Evolutionary conservation across 1,140 invertebrate species (phyloP).

Genomic region (Charaxes varanes): DNA sequence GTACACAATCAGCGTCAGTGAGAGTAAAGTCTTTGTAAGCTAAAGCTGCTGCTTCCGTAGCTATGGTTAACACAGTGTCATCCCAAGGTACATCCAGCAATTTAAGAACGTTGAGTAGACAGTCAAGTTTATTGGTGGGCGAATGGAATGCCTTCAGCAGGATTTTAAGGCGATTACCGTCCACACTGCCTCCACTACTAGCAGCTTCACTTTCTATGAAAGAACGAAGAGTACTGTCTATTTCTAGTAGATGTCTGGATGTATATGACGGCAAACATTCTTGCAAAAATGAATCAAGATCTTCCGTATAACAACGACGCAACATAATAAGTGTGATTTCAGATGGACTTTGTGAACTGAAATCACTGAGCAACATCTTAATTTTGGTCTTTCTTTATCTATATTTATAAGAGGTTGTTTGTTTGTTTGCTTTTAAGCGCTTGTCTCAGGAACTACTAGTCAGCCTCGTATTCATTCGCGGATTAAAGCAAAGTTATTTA

Average conservation of each 20-base stretch:
- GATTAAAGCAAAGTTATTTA: too few species aligned
- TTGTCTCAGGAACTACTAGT: too few species aligned
- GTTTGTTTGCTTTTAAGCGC: too few species aligned
- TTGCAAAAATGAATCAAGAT: conserved; percentile 50
- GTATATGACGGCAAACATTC: conserved; percentile 51
- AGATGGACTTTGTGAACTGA: conserved; percentile 47
- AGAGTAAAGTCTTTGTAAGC: conserved; percentile 49
- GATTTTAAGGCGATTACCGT: conserved; percentile 48
- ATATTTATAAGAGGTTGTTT: too few species aligned
- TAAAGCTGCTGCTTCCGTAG: conserved; percentile 39
- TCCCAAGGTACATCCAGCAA: conserved; percentile 62
- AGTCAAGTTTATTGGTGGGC: conserved; percentile 46
- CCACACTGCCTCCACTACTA: conserved; percentile 47
- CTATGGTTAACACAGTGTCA: conserved; percentile 44
- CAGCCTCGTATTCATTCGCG: too few species aligned
- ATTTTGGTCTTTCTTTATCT: too few species aligned
- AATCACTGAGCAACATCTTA: conserved; percentile 55
- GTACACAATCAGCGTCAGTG: conserved; percentile 39
- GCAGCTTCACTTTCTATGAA: conserved; percentile 61
- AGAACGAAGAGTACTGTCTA: conserved; percentile 48
- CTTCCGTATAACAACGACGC: conserved; percentile 60
- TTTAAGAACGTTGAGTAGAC: conserved; percentile 56
- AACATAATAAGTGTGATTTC: conserved; percentile 62
- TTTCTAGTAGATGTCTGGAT: conserved; percentile 48
- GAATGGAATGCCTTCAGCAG: conserved; percentile 49